phyloP scores from a whole-genome alignment of 2,797 vertebrate genomes.

The Silurus lanzhouensis region DNA sequence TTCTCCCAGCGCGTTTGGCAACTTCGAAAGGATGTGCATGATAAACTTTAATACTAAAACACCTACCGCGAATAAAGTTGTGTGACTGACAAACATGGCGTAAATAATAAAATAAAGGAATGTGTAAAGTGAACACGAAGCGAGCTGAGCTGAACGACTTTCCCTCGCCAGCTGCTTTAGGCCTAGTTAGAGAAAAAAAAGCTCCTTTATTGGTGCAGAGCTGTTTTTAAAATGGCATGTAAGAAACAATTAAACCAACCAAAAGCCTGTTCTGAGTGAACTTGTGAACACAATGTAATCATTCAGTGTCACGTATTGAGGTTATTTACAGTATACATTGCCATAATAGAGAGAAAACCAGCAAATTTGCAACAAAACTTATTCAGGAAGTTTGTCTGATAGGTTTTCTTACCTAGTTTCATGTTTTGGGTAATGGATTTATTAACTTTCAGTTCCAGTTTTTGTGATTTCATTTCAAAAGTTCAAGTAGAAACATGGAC shows the following conservation, averaged over 20 bases:
- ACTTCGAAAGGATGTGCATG: conserved; percentile 71
- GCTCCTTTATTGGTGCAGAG: conserved; percentile 35
- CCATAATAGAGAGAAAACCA: conserved; percentile 46
- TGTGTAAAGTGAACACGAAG: conserved; percentile 69
- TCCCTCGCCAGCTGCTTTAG: conserved; percentile 28
- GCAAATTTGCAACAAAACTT: conserved; percentile 42
- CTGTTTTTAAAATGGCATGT: conserved; percentile 31
- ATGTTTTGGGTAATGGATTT: conserved; percentile 18
- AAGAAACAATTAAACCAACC: conserved; percentile 4
- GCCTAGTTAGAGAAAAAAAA: conserved; percentile 31
- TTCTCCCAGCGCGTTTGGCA: conserved; percentile 53
- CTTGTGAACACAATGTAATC: conserved; percentile 8
- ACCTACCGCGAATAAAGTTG: conserved; percentile 65
- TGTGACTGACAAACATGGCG: conserved; percentile 76
- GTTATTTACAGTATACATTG: conserved; percentile 34
- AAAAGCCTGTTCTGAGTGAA: conserved; percentile 10
- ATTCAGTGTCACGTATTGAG: conserved; percentile 42
- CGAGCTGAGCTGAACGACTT: neutral
- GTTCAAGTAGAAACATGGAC: conserved; percentile 40
- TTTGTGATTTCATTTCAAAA: neutral
- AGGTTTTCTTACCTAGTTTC: neutral
- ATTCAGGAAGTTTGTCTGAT: conserved; percentile 29
- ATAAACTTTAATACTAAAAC: conserved; percentile 72
- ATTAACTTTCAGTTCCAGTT: conserved; percentile 27
- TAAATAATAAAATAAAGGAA: conserved; percentile 61